phyloP scores from a whole-genome alignment of 2,113 vertebrate species.

The Rhabdornis inornatus region DNA sequence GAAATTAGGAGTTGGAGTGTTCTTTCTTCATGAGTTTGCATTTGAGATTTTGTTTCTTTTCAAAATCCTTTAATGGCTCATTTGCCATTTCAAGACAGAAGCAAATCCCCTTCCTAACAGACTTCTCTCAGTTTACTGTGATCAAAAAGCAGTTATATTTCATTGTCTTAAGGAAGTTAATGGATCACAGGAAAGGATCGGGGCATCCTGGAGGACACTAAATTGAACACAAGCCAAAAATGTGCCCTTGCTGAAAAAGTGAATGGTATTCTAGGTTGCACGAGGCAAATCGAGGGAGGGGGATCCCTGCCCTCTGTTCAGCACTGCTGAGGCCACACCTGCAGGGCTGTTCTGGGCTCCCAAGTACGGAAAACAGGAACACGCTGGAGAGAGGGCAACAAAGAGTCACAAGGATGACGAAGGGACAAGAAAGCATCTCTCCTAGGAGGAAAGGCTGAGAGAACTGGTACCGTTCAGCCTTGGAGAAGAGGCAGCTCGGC shows the following conservation, averaged over 20 bases:
- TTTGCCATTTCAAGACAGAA: neutral
- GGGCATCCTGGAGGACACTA: fast-evolving
- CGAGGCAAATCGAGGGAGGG: neutral
- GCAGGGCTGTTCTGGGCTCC: neutral
- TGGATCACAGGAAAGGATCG: neutral
- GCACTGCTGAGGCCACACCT: neutral
- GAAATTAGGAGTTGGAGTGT: neutral
- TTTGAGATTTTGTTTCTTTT: neutral
- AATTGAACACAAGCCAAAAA: neutral
- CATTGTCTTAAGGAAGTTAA: neutral
- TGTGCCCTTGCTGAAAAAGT: neutral
- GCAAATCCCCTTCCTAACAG: neutral
- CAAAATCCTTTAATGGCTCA: neutral
- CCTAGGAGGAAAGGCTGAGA: neutral
- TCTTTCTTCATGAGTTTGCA: neutral
- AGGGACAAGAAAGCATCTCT: neutral
- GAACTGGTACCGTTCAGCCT: too few species aligned
- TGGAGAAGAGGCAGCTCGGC: neutral
- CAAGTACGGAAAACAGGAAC: neutral
- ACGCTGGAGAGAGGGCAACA: neutral
- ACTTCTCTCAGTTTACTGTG: neutral
- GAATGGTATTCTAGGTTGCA: neutral
- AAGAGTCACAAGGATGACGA: neutral
- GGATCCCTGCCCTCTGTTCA: neutral
- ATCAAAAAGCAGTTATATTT: neutral